Conservation (phyloP, 2,797 vertebrate species). For the Acipenser transmontanus region DNA sequence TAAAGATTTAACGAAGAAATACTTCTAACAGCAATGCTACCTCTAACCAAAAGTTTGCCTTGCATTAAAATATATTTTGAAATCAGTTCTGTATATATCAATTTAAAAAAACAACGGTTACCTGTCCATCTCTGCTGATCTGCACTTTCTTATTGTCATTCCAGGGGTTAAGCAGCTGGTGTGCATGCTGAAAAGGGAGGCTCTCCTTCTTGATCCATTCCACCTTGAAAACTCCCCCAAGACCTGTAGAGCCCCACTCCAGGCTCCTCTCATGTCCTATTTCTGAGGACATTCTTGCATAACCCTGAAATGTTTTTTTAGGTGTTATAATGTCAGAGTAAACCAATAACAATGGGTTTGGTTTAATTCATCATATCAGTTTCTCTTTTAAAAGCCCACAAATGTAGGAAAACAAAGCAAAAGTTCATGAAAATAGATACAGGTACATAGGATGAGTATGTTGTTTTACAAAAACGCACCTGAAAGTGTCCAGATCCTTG, state of each 20-base stretch:
- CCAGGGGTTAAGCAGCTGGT: conserved; percentile 84
- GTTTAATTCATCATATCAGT: background rate
- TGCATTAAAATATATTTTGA: too few species aligned
- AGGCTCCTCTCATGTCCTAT: conserved; percentile 71
- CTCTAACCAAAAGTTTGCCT: too few species aligned
- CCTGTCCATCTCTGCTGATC: conserved; percentile 91
- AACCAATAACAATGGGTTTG: background rate
- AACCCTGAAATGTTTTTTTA: conserved; percentile 61
- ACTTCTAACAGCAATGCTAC: background rate
- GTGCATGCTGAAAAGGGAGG: conserved; percentile 74
- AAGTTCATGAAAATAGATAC: background rate
- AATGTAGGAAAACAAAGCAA: background rate
- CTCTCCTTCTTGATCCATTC: conserved; percentile 82
- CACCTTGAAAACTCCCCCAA: conserved; percentile 80
- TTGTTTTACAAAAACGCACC: conserved; percentile 43
- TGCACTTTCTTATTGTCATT: conserved; percentile 88
- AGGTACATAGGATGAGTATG: background rate
- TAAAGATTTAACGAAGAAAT: background rate
- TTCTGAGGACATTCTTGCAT: conserved; percentile 76
- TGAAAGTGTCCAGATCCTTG: conserved; percentile 89
- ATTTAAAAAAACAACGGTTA: conserved; percentile 32
- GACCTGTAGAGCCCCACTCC: conserved; percentile 75
- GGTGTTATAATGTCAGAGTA: too few species aligned
- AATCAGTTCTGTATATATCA: too few species aligned
- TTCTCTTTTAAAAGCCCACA: background rate